phyloP scores from a whole-genome alignment of 2,113 vertebrate genomes.

The Gavia stellata region DNA sequence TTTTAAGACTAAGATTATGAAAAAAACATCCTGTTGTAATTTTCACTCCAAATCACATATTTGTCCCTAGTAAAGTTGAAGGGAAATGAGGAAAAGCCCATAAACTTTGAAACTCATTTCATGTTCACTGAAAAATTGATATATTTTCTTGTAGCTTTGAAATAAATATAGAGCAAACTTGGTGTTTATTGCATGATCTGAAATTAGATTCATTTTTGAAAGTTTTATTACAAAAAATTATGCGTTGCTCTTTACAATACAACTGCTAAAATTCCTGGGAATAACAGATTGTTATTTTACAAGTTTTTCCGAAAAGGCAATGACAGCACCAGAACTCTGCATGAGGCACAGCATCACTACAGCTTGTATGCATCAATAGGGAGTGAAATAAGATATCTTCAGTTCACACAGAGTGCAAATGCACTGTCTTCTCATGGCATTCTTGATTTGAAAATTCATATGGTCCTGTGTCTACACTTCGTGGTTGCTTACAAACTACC shows the following conservation, averaged over 20 bases:
- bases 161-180: background rate
- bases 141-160: background rate
- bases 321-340: background rate
- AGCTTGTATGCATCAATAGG: background rate
- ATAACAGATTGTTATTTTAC: background rate
- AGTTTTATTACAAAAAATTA: background rate
- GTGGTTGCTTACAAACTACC: background rate
- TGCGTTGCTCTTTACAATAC: background rate
- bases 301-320: background rate
- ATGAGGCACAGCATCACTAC: background rate
- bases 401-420: background rate
- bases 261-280: background rate
- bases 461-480: background rate
- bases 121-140: background rate
- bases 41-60: background rate
- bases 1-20: background rate
- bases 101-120: conserved; percentile 23
- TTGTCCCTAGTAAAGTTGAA: background rate
- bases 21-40: background rate
- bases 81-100: background rate
- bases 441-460: background rate
- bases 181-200: background rate
- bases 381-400: background rate
- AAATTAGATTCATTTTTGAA: background rate
- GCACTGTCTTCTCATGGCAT: background rate